phyloP scores from a whole-genome alignment of 2,797 vertebrate genomes.

The Naso thynnoides region DNA sequence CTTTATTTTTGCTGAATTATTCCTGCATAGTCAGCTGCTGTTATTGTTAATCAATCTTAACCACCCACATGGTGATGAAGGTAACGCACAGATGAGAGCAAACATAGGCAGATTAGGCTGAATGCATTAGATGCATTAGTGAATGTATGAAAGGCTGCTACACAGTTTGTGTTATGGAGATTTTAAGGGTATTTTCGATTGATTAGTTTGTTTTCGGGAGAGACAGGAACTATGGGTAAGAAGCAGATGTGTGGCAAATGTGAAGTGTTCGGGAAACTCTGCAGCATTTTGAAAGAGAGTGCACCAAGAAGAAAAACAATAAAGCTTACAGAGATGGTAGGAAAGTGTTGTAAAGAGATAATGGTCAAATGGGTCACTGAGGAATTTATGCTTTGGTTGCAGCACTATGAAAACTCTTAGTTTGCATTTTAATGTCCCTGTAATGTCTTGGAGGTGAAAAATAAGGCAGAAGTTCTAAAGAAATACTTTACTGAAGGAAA shows the following conservation, averaged over 20 bases:
- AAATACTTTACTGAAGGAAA: not conserved
- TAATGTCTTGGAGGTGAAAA: not conserved
- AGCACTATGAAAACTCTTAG: not conserved
- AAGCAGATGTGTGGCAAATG: constrained; percentile 8
- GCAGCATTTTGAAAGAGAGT: no score
- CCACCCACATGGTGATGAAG: constrained; percentile 65
- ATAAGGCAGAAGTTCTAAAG: not conserved
- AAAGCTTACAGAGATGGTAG: not conserved
- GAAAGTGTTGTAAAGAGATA: no score
- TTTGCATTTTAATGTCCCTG: not conserved
- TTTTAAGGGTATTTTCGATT: constrained; percentile 19
- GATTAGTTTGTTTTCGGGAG: not conserved
- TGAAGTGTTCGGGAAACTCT: no score
- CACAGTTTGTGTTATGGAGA: not conserved
- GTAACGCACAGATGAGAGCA: constrained; percentile 73
- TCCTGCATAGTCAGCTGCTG: constrained; percentile 73
- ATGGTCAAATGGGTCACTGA: no score
- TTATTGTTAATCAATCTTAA: constrained; percentile 80
- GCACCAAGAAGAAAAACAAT: no score
- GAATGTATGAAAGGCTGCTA: constrained; percentile 25
- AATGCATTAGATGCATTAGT: constrained; percentile 42
- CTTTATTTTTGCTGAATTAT: constrained; percentile 76
- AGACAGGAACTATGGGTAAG: not conserved
- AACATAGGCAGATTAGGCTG: constrained; percentile 72
- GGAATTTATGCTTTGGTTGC: not conserved